Percentiles rank a stretch among this genome's conserved stretches.
Evolutionary conservation across 2,113 vertebrate genomes (phyloP).

Genomic region (Anser cygnoides): DNA sequence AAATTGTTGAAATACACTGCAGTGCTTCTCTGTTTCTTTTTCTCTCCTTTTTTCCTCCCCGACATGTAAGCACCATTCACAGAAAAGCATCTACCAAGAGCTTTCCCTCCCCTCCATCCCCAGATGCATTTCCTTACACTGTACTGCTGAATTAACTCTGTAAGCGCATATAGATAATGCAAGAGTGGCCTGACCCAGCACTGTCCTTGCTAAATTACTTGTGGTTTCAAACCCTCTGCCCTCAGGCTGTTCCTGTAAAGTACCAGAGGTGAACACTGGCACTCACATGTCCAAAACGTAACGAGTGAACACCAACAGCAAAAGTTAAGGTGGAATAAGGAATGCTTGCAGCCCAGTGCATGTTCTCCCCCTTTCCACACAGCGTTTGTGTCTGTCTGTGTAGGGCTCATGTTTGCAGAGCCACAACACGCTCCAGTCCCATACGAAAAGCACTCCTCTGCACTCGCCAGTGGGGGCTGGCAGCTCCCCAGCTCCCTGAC

Average conservation of each 20-base stretch:
- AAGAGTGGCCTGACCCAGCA: background rate
- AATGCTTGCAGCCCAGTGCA: background rate
- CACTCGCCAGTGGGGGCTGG: fast-evolving
- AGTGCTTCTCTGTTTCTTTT: background rate
- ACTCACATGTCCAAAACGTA: background rate
- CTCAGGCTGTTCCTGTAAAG: background rate
- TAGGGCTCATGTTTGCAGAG: background rate
- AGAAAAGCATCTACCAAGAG: background rate
- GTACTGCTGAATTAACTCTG: background rate
- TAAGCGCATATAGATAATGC: background rate
- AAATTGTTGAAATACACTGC: background rate
- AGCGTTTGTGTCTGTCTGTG: fast-evolving
- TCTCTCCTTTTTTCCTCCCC: background rate
- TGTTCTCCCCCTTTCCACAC: background rate
- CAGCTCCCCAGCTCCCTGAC: background rate
- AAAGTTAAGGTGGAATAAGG: fast-evolving
- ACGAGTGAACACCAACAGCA: background rate
- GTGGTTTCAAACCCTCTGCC: background rate
- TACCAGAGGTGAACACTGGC: background rate
- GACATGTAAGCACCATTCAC: background rate
- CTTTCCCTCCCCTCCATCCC: background rate
- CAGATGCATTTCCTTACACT: background rate
- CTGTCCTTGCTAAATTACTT: background rate
- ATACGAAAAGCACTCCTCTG: background rate
- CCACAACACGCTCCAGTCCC: background rate